Conservation (phyloP, 2,888 invertebrate species). For the Spisula subtruncata region DNA sequence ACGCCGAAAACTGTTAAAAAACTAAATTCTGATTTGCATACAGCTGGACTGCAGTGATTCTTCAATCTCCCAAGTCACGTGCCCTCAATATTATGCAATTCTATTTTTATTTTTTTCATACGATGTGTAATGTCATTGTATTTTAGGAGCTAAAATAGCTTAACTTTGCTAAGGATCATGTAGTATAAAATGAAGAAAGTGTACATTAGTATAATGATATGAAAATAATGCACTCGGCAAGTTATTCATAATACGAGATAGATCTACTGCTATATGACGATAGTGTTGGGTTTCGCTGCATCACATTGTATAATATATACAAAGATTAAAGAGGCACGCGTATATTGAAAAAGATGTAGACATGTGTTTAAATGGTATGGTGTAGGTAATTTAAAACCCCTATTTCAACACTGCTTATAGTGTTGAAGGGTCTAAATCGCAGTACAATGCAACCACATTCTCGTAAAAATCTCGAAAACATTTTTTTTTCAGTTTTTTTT, state of each 20-base stretch:
- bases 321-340: slow-evolving; percentile 11
- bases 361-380: neutral
- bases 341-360: neutral
- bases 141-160: slow-evolving; percentile 48
- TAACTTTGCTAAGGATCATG: slow-evolving; percentile 37
- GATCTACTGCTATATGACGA: neutral
- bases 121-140: slow-evolving; percentile 55
- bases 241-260: neutral
- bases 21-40: slow-evolving; percentile 63
- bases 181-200: slow-evolving; percentile 43
- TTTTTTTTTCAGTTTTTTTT: no score
- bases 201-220: slow-evolving; percentile 21
- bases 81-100: slow-evolving; percentile 51
- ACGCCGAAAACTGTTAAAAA: slow-evolving; percentile 56
- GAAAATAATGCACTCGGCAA: neutral
- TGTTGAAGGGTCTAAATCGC: neutral
- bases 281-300: neutral
- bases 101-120: slow-evolving; percentile 53
- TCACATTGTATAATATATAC: neutral
- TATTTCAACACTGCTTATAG: neutral
- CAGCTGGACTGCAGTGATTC: slow-evolving; percentile 55
- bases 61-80: slow-evolving; percentile 52
- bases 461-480: no score
- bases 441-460: neutral
- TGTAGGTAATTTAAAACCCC: slow-evolving; percentile 7